Evolutionary conservation across 1,140 invertebrate genomes (phyloP).

Genomic region (Delia radicum): DNA sequence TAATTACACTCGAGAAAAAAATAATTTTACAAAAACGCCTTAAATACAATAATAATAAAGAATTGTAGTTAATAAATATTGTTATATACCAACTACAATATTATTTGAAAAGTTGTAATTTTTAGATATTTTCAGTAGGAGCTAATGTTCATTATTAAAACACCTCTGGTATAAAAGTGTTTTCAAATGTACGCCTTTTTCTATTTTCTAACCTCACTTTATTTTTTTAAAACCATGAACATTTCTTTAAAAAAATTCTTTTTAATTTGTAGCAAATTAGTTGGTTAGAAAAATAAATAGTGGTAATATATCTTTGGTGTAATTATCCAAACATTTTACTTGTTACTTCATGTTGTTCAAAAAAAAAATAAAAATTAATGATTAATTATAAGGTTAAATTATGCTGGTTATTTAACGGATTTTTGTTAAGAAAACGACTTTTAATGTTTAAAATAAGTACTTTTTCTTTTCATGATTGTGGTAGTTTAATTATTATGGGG

Average conservation of each 20-base stretch:
- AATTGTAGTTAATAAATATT: no score
- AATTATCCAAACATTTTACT: not conserved
- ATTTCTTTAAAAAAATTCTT: no score
- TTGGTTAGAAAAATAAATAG: no score
- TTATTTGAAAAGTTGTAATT: no score
- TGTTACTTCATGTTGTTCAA: not conserved
- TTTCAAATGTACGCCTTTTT: no score
- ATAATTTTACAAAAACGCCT: no score
- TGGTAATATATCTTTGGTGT: not conserved
- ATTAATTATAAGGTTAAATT: not conserved
- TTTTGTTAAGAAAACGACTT: not conserved
- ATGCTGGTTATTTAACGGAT: not conserved
- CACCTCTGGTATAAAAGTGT: no score
- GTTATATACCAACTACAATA: no score
- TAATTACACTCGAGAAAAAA: not conserved
- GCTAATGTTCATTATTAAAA: not conserved
- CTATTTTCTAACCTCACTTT: no score
- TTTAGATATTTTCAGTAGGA: not conserved
- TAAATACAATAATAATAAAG: no score
- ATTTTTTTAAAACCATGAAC: no score
- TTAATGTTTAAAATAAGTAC: not conserved
- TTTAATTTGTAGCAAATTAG: no score
- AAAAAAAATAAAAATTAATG: not conserved
- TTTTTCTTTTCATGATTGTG: not conserved
- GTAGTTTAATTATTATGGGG: not conserved